Conservation (phyloP, 2,113 vertebrate species). For the Fregata magnificens region DNA sequence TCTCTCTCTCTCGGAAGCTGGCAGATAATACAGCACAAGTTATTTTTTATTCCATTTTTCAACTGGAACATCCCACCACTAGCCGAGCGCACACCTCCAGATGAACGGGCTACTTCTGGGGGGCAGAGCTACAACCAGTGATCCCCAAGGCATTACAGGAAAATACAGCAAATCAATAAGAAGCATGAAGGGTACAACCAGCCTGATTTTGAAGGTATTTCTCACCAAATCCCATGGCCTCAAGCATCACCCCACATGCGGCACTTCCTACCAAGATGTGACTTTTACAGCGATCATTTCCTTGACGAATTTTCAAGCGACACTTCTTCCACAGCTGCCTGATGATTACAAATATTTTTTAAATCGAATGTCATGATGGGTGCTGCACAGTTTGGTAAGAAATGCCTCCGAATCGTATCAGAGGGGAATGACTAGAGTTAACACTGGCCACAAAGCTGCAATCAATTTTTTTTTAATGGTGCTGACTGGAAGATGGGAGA, state of each 20-base stretch:
- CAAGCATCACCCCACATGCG: fast-evolving
- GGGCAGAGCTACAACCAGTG: background rate
- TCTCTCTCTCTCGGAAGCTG: background rate
- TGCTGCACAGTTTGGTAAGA: background rate
- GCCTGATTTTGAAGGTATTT: background rate
- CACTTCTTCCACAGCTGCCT: background rate
- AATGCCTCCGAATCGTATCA: background rate
- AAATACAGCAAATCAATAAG: fast-evolving
- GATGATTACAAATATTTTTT: background rate
- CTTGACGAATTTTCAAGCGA: fast-evolving
- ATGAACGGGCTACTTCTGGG: fast-evolving
- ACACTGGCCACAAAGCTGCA: background rate
- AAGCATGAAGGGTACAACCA: background rate
- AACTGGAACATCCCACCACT: background rate
- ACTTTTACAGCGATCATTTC: background rate
- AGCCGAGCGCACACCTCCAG: background rate
- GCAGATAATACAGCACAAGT: background rate
- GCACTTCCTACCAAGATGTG: background rate
- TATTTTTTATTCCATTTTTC: background rate
- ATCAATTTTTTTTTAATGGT: background rate
- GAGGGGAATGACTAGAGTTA: background rate
- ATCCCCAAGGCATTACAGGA: background rate
- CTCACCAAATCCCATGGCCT: background rate
- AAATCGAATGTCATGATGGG: background rate
- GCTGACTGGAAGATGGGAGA: background rate